Percentiles rank a stretch among this genome's conserved stretches.
Conservation (phyloP, 2,888 invertebrate species). For the Pyrocoelia pectoralis region DNA sequence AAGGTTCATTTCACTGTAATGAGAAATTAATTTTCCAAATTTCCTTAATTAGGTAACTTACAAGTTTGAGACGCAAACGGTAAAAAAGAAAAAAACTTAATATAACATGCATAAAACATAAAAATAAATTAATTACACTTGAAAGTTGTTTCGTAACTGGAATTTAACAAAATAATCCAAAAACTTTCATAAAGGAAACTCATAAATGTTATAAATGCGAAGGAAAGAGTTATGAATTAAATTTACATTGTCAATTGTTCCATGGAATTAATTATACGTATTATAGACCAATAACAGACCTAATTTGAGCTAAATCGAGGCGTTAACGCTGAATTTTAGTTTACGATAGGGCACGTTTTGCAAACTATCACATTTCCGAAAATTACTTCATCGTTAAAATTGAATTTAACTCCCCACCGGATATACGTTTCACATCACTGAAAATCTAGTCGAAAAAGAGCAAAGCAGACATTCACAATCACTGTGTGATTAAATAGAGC, state of each 20-base stretch:
- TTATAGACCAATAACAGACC: neutral
- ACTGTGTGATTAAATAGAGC: neutral
- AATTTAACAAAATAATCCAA: too few species aligned
- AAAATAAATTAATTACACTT: neutral
- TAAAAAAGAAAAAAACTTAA: neutral
- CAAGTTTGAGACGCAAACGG: neutral
- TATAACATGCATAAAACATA: neutral
- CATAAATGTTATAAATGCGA: too few species aligned
- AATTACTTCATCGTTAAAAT: neutral
- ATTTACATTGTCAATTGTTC: neutral
- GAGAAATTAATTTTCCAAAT: neutral
- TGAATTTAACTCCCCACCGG: neutral
- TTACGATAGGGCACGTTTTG: neutral
- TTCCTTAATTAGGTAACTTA: neutral
- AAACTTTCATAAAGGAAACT: too few species aligned
- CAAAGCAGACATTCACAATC: neutral
- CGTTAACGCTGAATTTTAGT: constrained; percentile 1
- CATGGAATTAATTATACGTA: neutral
- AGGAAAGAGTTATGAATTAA: too few species aligned
- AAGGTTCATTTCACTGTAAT: neutral
- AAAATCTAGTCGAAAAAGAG: neutral
- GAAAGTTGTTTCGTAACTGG: too few species aligned
- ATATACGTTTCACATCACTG: neutral
- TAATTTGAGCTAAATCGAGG: neutral
- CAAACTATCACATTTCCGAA: neutral